Evolutionary conservation across 2,888 invertebrate species (phyloP).

Genomic region (Drosophila vallismaia): DNA sequence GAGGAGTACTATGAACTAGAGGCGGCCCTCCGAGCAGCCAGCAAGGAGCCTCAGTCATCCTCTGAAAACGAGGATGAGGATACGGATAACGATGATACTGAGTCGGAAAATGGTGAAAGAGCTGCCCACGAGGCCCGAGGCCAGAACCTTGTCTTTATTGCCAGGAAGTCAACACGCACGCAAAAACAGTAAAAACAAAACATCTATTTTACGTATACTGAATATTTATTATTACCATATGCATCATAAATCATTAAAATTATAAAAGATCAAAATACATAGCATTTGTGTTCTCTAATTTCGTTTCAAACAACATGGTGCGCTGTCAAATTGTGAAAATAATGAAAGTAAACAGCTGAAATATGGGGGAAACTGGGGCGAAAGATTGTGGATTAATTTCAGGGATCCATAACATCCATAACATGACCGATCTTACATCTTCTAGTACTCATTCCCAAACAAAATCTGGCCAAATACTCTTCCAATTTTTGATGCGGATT

Average conservation of each 20-base stretch:
- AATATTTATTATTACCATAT: not conserved
- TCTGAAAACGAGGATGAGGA: slow-evolving; percentile 36
- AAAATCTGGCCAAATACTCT: no score
- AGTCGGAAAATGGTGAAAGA: slow-evolving; percentile 29
- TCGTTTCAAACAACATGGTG: no score
- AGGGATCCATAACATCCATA: no score
- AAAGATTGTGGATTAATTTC: no score
- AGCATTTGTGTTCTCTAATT: no score
- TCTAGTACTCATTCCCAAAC: no score
- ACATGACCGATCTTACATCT: no score
- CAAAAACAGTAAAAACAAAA: slow-evolving; percentile 22
- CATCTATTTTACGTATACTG: not conserved
- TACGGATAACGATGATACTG: slow-evolving; percentile 35
- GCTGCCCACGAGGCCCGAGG: slow-evolving; percentile 54
- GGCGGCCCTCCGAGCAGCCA: slow-evolving; percentile 43
- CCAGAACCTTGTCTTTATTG: slow-evolving; percentile 68
- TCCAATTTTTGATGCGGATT: no score
- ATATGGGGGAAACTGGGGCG: no score
- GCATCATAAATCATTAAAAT: not conserved
- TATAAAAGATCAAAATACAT: not conserved
- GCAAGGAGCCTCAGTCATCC: slow-evolving; percentile 23
- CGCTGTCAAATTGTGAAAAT: no score
- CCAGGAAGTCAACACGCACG: slow-evolving; percentile 49
- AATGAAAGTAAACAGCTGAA: no score
- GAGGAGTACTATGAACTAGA: slow-evolving; percentile 80